Base-by-base conservation (phyloP, 2,113 vertebrate genomes). In the Cynopterus brachyotis region DNA sequence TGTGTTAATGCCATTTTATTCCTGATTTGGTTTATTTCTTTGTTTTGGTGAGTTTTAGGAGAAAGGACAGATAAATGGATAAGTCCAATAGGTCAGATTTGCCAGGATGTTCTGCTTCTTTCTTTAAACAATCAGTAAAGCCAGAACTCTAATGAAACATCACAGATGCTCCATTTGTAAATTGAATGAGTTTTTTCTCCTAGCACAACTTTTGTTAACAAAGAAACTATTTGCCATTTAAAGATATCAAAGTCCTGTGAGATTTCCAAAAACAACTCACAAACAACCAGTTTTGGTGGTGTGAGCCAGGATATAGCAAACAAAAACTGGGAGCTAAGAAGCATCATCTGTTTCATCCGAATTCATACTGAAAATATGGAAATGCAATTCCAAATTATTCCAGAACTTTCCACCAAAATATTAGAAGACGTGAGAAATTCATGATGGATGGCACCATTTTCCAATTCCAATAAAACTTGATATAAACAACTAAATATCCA, bases 211-310 rank as follows among this genome's bases (percentile, higher is more conserved):
- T 95, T 90, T 83, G 47, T 75, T 88, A 95, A 92, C 72, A 94
- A 91, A 94, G 89, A 96, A 66, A 79, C 84, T 84, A 79, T 86
- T 84, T 88, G 86, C 57, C 45, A 97, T 40, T 94, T 95, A 72
- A 96, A 97, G 89, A 95, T 91, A 97, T 96, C 85, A 97, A 97
- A 97, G 96, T 88, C 37, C 76, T 97, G 67, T 93, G 91, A 91
- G 40, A 85, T 97, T 89, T 97, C 94, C 93, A 97, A 96, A 96
- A 97, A 93, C 89, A 96, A 95, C 85, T 89, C 62, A 96, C 53
- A 86, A 94, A 90, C 96, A 81, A 35, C 70, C 20, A 95, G 32
- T 59, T 92, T 97, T 96, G 97, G 96, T 96, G n/a, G 17, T 84
- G 69, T 90, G 20, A 95, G 60, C 53, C 84, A 94, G 70, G 70